Base-by-base conservation (phyloP, 2,113 vertebrate species). In the Miniopterus natalensis region DNA sequence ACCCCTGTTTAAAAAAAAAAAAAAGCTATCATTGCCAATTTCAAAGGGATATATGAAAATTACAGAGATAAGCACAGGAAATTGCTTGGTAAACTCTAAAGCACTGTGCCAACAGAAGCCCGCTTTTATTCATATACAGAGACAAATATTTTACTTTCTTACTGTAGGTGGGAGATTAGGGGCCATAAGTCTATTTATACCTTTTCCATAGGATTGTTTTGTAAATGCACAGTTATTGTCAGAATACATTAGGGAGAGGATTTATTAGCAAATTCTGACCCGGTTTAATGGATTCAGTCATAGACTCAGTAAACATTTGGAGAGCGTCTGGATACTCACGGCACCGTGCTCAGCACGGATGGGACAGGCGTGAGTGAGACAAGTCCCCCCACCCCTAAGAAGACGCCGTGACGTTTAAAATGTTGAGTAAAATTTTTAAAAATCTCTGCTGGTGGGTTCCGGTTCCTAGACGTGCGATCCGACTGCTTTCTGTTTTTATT, bases 101-200 rank as follows among this genome's bases (percentile, higher is more conserved):
- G 66, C 86, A 36, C 40, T 17, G 61, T 83, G 73, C 55, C 92
- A 71, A 66, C 14, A 47, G 71, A 89, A 5, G 71, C 73, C 55
- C 61, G 77, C 45, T 94, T 95, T 79, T 74, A 66, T 77, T 78
- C 83, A 17, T 36, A 40, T 7, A 20, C 0, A 93, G 70, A 63
- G 31, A 79, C 90, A 90, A 91, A 92, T 83, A 65, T 85, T 95
- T 95, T 71, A 68, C 88, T 81, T 88, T 73, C 8, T 74, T 40
- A 7, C 47, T 20, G 65, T 53, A 14, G 53, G 31, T 27, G 86
- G n/a, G 89, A 77, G 73, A 77, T 68, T 25, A 53, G 74, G 59
- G 36, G 71, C 49, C 68, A 8, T 79, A 71, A 53, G 88, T 79
- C 27, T 45, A n/a, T 91, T 83, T 73, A 68, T 47, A 86, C 83